Base-by-base conservation (phyloP, 2,888 invertebrate species). In the Leucophenga maculata region DNA sequence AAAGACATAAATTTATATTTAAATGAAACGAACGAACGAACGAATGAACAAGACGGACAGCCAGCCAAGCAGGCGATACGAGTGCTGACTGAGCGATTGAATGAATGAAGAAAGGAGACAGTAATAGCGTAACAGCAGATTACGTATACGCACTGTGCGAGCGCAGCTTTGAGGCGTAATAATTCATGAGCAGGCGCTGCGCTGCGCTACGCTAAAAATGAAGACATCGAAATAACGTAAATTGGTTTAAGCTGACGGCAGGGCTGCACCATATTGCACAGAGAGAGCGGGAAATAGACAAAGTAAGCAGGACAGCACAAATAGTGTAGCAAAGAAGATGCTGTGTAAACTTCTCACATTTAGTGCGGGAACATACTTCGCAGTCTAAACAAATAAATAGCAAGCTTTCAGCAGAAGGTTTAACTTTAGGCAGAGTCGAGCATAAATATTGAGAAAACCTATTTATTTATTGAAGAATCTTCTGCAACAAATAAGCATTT, bases 1-100 rank as follows among this genome's bases (percentile, higher is more conserved):
- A 83, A 64, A 81, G 80, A 85, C 84, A 85, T 83, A 84, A 83
- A 83, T 84, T 79, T 84, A 74, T 84, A 83, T 79, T 78, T 74
- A 69, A 71, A 73, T 71, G 68, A 71, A 68, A 65, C 46, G 55
- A 39, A 39, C 39, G 16, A 32, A 39, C 8, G 39, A 60, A 60
- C 16, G 31, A 39, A 6, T 6, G 39, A 31, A 18, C 16, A 31
- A 18, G 60, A 60, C 39, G 16, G 60, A 64, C 18, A 20, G 62
- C 46, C n/a, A 16, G 50, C 6, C 16, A 50, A 8, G n/a, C n/a
- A n/a, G 14, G 46, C 46, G 46, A 26, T 26, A 26, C 26, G 26
- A 26, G 4, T 16, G n/a, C 50, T 64, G 46, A 46, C 18, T 48
- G 26, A 48, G 22, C 16, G 57, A 57, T n/a, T 57, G 57, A 31